A percentile compares a stretch with the other conserved stretches of the same genome.
Conservation (phyloP, 1,140 invertebrate genomes). For the Cephus cinctus region DNA sequence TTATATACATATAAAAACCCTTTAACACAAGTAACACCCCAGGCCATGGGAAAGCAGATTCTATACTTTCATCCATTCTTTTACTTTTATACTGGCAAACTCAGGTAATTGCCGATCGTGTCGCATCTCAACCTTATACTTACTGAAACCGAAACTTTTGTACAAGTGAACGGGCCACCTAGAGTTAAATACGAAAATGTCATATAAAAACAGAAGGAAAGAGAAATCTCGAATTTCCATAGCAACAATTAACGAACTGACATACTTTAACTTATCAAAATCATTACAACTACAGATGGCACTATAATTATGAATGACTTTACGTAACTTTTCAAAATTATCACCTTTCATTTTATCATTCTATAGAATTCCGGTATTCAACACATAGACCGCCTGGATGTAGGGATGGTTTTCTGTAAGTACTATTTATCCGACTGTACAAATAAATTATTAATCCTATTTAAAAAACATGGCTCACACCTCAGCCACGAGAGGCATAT, state of each 20-base stretch:
- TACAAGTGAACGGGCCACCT: no score
- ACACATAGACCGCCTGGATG: slow-evolving; percentile 16
- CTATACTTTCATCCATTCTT: neutral
- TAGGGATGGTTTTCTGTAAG: slow-evolving; percentile 25
- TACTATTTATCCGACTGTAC: neutral
- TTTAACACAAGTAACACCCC: neutral
- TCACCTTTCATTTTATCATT: neutral
- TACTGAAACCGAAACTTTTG: no score
- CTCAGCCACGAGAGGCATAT: neutral
- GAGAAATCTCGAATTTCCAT: neutral
- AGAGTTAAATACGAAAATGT: no score
- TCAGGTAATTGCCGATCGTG: no score
- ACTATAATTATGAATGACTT: neutral
- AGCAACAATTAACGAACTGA: neutral
- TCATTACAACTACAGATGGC: no score
- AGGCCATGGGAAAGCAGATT: neutral
- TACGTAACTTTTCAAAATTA: neutral
- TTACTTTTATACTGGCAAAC: neutral
- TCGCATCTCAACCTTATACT: no score
- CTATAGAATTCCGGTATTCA: slow-evolving; percentile 18
- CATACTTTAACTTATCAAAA: neutral
- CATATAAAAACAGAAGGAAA: no score
- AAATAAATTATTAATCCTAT: neutral
- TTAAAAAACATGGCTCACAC: neutral
- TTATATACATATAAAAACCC: neutral